A percentile compares a stretch with the other conserved stretches of the same genome.
phyloP scores from a whole-genome alignment of 2,888 invertebrate species.

The Tyria jacobaeae region DNA sequence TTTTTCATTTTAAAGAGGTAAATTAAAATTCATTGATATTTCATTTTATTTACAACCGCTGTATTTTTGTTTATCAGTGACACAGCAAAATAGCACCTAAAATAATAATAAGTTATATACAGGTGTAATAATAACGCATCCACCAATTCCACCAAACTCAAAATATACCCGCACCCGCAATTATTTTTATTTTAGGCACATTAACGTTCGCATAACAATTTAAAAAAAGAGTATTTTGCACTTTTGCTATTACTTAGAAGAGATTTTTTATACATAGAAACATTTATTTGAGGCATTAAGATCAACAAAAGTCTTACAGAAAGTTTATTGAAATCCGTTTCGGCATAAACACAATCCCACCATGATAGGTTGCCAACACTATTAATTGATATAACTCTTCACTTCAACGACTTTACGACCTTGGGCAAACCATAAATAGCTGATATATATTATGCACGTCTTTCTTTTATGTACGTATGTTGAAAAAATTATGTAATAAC shows the following conservation, averaged over 20 bases:
- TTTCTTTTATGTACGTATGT: not conserved
- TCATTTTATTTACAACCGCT: no score
- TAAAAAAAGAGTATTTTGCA: no score
- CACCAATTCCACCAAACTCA: no score
- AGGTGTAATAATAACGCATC: no score
- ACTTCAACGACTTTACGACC: not conserved
- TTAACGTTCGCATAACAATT: no score
- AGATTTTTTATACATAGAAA: not conserved
- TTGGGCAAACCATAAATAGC: not conserved
- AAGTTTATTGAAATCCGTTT: conserved; percentile 3
- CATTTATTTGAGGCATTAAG: not conserved
- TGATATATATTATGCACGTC: not conserved
- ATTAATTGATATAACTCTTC: conserved; percentile 11
- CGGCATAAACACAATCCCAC: not conserved
- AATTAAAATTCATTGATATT: no score
- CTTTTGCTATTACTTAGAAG: not conserved
- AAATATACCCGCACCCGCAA: no score
- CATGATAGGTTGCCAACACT: conserved; percentile 8
- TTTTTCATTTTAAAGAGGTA: no score
- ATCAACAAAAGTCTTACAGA: not conserved
- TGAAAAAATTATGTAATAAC: not conserved
- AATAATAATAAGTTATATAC: no score
- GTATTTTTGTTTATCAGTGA: no score
- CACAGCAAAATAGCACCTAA: no score
- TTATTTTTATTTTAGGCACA: no score